Evolutionary conservation across 2,888 invertebrate genomes (phyloP), one percentile per base, ranked within the genome.

Genomic region (Nomada ruficornis): DNA sequence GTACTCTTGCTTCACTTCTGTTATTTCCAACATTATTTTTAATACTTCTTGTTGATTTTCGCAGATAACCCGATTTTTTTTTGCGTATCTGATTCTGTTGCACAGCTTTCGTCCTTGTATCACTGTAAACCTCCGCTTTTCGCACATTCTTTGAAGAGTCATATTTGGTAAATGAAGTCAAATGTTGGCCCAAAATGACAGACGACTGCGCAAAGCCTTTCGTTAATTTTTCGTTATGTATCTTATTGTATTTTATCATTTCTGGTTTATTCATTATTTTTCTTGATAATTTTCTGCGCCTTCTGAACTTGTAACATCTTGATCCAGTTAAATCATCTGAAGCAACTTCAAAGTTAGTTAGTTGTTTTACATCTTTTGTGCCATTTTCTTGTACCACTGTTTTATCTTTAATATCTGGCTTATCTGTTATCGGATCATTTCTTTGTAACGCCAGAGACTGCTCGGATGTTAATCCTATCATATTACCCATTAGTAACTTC

Each of bases 401-500:
- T 54, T 72, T 69, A 11, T 64, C 67, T 15, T 65, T 70, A 0
- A 44, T 20, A 26, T 87, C 63, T 0, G 70, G 1, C 11, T 82
- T 42, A 0, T 23, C 23, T 20, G 36, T 62, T 0, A 20, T 3
- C 7, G 18, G 5, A 9, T 82, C 60, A 10, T 54, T 13, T 0
- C 64, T 42, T 9, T 74, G 59, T 13, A 89, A 75, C n/a, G 89
- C 89, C 36, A 85, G 81, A 29, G 91, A 87, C 80, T 92, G 91
- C 23, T 91, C 89, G 0, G 86, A 87, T 0, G 91, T 88, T 62
- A 91, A 76, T 3, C 93, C 93, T 44, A 93, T 93, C 75, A 93
- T 91, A 70, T 91, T 92, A 5, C 91, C 91, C 57, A 93, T 93
- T 36, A 93, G 65, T 60, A 93, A 80, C 64, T 93, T 91, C 0